phyloP scores from a whole-genome alignment of 2,113 vertebrate species.

The Sorex fumeus region DNA sequence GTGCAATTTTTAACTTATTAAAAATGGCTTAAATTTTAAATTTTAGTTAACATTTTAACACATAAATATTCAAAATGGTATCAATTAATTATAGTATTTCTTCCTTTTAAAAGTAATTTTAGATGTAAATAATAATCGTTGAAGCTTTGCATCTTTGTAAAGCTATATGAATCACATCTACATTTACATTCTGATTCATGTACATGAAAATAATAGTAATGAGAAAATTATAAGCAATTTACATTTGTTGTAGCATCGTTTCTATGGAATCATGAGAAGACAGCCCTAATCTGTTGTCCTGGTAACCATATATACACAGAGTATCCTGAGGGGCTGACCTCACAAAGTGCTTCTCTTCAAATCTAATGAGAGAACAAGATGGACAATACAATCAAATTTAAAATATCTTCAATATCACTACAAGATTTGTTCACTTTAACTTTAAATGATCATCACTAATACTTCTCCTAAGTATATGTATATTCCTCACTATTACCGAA shows the following conservation, averaged over 20 bases:
- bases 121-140: conserved; percentile 77
- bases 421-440: conserved; percentile 63
- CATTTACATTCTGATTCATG: conserved; percentile 73
- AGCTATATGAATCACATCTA: conserved; percentile 74
- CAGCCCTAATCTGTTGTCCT: conserved; percentile 83
- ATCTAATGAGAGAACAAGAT: conserved; percentile 22
- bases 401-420: conserved; percentile 52
- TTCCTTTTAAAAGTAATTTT: conserved; percentile 75
- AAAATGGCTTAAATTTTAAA: too few relatives aligned
- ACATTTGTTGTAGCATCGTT: conserved; percentile 84
- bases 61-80: conserved; percentile 21
- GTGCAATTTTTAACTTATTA: too few relatives aligned
- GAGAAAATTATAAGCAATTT: conserved; percentile 87
- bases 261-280: conserved; percentile 82
- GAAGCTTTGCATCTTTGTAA: conserved; percentile 72
- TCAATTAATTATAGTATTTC: conserved; percentile 59
- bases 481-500: neutral
- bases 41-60: neutral
- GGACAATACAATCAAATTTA: conserved; percentile 49
- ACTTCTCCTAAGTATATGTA: conserved; percentile 47
- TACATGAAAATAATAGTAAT: conserved; percentile 85
- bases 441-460: conserved; percentile 69
- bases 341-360: conserved; percentile 66
- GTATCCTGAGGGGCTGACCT: conserved; percentile 70
- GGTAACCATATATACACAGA: conserved; percentile 78